phyloP scores from a whole-genome alignment of 2,113 vertebrate species.

The Romanogobio albipinnatus region DNA sequence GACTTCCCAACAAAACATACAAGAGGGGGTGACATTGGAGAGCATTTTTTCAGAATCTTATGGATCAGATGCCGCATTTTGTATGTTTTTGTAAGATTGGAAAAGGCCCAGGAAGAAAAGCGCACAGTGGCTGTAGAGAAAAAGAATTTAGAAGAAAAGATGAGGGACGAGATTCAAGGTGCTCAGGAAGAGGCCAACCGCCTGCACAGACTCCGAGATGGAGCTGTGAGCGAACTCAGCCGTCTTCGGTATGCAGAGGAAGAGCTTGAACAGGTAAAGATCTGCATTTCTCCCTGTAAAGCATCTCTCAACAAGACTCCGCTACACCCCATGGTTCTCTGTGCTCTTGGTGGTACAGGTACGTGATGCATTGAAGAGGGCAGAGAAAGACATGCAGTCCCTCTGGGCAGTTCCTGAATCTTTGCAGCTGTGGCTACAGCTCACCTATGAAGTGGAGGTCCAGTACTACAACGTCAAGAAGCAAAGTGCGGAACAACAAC shows the following conservation, averaged over 20 bases:
- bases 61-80: background rate
- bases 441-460: slow-evolving; percentile 95
- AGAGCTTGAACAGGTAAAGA: slow-evolving; percentile 88
- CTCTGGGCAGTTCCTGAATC: slow-evolving; percentile 79
- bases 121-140: slow-evolving; percentile 94
- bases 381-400: slow-evolving; percentile 74
- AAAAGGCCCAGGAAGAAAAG: slow-evolving; percentile 94
- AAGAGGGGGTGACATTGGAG: background rate
- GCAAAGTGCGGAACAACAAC: slow-evolving; percentile 90
- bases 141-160: slow-evolving; percentile 92
- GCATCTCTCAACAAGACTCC: background rate
- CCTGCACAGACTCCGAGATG: slow-evolving; percentile 84
- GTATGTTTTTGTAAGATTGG: slow-evolving; percentile 76
- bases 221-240: slow-evolving; percentile 90
- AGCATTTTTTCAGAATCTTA: background rate
- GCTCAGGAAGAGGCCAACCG: slow-evolving; percentile 94
- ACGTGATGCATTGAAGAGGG: slow-evolving; percentile 73
- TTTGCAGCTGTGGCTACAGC: slow-evolving; percentile 94
- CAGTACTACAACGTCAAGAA: slow-evolving; percentile 97
- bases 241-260: slow-evolving; percentile 94
- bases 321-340: background rate
- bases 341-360: slow-evolving; percentile 58
- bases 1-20: background rate
- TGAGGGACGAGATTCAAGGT: slow-evolving; percentile 94
- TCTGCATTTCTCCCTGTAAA: background rate